phyloP scores from a whole-genome alignment of 2,113 vertebrate genomes.

The Prunella himalayana region DNA sequence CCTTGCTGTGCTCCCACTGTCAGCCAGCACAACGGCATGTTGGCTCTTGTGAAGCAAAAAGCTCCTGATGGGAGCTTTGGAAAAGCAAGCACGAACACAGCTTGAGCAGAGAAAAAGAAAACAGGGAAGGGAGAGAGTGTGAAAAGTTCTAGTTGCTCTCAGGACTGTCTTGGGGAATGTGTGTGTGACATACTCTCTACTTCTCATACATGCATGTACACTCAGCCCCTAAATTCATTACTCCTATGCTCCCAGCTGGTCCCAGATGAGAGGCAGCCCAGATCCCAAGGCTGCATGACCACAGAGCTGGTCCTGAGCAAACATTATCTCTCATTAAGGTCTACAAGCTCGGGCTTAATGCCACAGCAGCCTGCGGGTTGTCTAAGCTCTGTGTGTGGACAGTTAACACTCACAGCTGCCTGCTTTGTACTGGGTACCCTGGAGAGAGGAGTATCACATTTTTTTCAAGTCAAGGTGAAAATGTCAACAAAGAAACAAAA shows the following conservation, averaged over 20 bases:
- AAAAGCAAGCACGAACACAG: constrained; percentile 48
- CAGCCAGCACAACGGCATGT: constrained; percentile 31
- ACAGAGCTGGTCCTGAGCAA: neutral
- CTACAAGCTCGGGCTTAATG: neutral
- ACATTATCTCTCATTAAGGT: constrained; percentile 14
- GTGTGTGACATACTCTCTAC: neutral
- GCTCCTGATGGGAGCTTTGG: constrained; percentile 53
- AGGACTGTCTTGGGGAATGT: neutral
- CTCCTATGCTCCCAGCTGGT: neutral
- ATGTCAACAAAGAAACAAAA: neutral
- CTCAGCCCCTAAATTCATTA: neutral
- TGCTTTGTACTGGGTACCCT: neutral
- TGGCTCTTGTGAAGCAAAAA: constrained; percentile 52
- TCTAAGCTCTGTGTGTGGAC: neutral
- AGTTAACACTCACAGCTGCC: neutral
- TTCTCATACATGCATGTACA: neutral
- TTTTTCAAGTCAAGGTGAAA: neutral
- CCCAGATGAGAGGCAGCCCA: neutral
- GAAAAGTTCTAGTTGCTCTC: constrained; percentile 12
- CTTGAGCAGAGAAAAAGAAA: constrained; percentile 32
- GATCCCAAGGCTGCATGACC: neutral
- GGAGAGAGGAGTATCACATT: neutral
- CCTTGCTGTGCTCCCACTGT: constrained; percentile 49
- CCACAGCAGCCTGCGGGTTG: neutral
- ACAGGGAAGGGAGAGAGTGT: neutral